Conservation (phyloP, 2,888 invertebrate species). For the Xanthorhoe spadicearia region DNA sequence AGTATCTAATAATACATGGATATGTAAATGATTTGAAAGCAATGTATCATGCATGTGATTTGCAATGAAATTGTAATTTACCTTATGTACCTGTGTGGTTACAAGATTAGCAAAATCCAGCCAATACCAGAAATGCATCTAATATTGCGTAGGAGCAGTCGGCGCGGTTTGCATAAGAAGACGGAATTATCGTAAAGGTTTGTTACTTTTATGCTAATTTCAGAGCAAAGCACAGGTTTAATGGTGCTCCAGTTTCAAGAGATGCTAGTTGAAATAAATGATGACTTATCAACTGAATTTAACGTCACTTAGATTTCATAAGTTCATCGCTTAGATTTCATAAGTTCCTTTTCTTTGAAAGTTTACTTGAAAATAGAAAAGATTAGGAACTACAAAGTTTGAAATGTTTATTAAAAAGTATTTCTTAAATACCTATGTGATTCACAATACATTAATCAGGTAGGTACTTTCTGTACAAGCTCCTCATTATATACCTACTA, state of each 20-base stretch:
- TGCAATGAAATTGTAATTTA: too few species aligned
- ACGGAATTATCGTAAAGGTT: conserved; percentile 24
- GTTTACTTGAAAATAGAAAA: too few species aligned
- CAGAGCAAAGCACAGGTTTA: neutral
- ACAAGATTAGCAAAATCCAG: neutral
- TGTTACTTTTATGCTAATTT: conserved; percentile 11
- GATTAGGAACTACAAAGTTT: too few species aligned
- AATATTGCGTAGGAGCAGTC: conserved; percentile 16
- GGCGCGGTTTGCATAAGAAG: conserved; percentile 18
- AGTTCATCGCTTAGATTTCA: neutral
- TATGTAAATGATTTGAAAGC: too few species aligned
- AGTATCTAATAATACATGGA: too few species aligned
- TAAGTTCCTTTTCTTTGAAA: neutral
- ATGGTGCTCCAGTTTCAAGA: neutral
- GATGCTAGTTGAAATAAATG: neutral
- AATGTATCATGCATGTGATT: too few species aligned
- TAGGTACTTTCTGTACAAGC: too few species aligned
- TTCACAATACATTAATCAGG: too few species aligned
- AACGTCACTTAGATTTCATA: neutral
- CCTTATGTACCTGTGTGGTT: neutral
- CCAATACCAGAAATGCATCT: conserved; percentile 18
- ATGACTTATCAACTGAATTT: neutral
- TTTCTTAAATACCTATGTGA: too few species aligned
- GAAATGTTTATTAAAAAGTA: too few species aligned
- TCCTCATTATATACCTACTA: too few species aligned